phyloP scores from a whole-genome alignment of 2,888 invertebrate genomes.

The Tridacna gigas region DNA sequence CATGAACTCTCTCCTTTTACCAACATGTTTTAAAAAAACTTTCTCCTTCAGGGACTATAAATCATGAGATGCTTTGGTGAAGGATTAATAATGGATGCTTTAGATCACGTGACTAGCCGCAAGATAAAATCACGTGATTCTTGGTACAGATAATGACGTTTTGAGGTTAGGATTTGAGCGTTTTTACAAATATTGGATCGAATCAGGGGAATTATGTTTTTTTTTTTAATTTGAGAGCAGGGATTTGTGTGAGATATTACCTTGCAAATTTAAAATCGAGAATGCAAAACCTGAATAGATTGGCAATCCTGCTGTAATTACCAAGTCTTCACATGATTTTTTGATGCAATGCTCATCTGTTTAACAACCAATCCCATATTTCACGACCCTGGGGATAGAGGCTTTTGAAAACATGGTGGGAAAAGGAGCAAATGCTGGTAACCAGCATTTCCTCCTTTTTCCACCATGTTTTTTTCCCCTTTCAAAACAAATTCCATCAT shows the following conservation, averaged over 20 bases:
- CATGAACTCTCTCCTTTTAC: too few relatives aligned
- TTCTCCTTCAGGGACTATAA: too few relatives aligned
- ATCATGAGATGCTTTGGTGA: too few relatives aligned
- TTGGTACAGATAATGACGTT: not conserved
- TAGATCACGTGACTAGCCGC: conserved; percentile 1
- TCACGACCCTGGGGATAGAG: too few relatives aligned
- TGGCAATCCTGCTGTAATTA: too few relatives aligned
- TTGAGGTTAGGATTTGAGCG: not conserved
- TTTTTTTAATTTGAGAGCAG: not conserved
- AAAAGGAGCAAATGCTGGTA: not conserved
- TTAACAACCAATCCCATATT: too few relatives aligned
- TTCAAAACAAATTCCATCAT: too few relatives aligned
- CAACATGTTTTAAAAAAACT: too few relatives aligned
- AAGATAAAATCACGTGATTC: conserved; percentile 8
- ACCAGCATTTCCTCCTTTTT: not conserved
- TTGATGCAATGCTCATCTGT: too few relatives aligned
- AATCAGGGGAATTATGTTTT: not conserved
- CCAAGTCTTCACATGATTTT: too few relatives aligned
- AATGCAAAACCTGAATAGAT: too few relatives aligned
- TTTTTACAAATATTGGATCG: not conserved
- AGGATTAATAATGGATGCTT: not conserved
- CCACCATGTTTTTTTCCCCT: not conserved
- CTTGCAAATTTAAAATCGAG: too few relatives aligned
- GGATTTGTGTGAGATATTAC: not conserved
- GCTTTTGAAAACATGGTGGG: not conserved